phyloP scores from a whole-genome alignment of 2,797 vertebrate species.

The Silurus aristotelis region DNA sequence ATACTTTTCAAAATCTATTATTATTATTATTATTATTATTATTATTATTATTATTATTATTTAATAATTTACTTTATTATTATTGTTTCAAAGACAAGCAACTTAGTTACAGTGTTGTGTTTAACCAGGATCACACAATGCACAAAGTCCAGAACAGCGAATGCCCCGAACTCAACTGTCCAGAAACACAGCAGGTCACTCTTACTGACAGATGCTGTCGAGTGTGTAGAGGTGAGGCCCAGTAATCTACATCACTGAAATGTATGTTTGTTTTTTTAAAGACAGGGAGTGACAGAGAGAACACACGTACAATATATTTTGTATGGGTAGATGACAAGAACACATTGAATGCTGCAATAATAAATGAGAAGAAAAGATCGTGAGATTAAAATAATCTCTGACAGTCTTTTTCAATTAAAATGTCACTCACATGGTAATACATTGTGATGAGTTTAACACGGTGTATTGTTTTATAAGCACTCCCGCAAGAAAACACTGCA shows the following conservation, averaged over 20 bases:
- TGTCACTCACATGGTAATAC: slow-evolving; percentile 1
- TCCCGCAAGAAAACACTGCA: neutral
- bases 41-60: too few relatives aligned
- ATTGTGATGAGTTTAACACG: neutral
- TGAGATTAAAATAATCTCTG: slow-evolving; percentile 22
- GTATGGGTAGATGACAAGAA: slow-evolving; percentile 1
- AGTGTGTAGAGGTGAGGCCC: slow-evolving; percentile 78
- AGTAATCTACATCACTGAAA: neutral
- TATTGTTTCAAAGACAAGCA: neutral
- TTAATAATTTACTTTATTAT: neutral
- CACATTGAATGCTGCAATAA: slow-evolving; percentile 9
- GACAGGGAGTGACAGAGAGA: neutral
- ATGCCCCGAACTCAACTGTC: slow-evolving; percentile 83
- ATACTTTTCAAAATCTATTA: neutral
- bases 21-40: too few relatives aligned
- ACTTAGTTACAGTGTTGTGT: slow-evolving; percentile 18
- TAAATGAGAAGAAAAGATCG: slow-evolving; percentile 4
- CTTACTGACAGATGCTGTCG: slow-evolving; percentile 86
- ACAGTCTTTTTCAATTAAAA: slow-evolving; percentile 15
- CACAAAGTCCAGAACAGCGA: slow-evolving; percentile 77
- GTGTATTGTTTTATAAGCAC: neutral
- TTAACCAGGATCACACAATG: slow-evolving; percentile 86
- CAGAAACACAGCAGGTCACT: slow-evolving; percentile 86
- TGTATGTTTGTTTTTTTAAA: neutral
- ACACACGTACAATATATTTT: neutral